A percentile compares a stretch with the other conserved stretches of the same genome.
These are phyloP conservation scores for Trichonephila inaurata DNA, from an alignment of 1,140 invertebrate genomes.

Conservation along the genomic window DNA sequence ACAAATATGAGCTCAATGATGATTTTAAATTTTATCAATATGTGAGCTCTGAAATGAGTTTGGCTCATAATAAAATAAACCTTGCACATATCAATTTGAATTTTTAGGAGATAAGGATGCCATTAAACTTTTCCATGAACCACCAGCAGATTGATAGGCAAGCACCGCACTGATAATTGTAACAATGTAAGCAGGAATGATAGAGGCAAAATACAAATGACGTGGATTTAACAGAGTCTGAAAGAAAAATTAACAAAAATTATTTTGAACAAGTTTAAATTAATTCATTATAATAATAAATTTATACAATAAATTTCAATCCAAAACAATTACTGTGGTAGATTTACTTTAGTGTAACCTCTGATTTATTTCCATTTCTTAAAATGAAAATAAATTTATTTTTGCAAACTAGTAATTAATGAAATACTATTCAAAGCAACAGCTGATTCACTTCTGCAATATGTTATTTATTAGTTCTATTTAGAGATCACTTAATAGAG, in stretches of 20 bases:
- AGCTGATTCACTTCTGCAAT: too few species aligned
- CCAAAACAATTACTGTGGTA: too few species aligned
- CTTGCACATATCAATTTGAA: conserved; percentile 70
- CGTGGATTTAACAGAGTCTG: conserved; percentile 90
- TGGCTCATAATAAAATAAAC: conserved; percentile 43
- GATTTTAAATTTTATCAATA: conserved; percentile 24
- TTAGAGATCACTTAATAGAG: too few species aligned
- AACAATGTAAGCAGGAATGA: conserved; percentile 87
- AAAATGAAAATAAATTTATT: too few species aligned
- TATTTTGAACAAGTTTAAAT: neutral
- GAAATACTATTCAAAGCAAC: too few species aligned
- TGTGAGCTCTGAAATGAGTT: conserved; percentile 4
- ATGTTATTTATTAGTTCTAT: too few species aligned
- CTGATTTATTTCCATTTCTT: too few species aligned
- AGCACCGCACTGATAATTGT: conserved; percentile 86
- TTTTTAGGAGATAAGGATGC: conserved; percentile 77
- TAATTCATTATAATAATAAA: too few species aligned
- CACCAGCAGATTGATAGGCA: conserved; percentile 90
- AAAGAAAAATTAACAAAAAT: conserved; percentile 77
- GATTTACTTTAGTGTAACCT: too few species aligned
- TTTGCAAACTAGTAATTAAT: too few species aligned
- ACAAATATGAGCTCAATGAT: conserved; percentile 72
- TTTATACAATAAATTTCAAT: too few species aligned
- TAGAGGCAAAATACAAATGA: conserved; percentile 87
- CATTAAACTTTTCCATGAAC: conserved; percentile 81